Evolutionary conservation across 1,140 invertebrate genomes (phyloP), one percentile per base, ranked within the genome.

Genomic region (Tetranychus urticae): DNA sequence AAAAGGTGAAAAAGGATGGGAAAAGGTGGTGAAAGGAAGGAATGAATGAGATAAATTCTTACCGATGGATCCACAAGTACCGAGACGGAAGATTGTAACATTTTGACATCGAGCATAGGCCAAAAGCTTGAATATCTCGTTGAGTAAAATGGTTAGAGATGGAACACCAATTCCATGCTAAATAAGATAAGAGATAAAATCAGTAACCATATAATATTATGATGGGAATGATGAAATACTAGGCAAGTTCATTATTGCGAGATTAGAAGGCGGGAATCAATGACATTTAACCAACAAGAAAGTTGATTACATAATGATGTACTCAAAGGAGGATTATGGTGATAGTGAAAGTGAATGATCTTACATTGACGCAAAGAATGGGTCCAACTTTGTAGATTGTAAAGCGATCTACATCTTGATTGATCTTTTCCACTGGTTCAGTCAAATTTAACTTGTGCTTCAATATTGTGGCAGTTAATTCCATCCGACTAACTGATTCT

Each of bases 321-420:
- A 12, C 8, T 12, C 23, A 47, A 2, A 47, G 2, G 12, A 47
- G 13, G 12, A 10, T 14, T 3, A 3, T 14, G 2, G 23, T 47
- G 2, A n/a, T 47, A 47, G 14, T 7, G 45, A 14, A 46, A 46
- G 8, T 46, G 46, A 47, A 2, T 47, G 46, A 47, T 12, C 46
- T 47, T 47, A 47, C 46, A 47, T 47, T 47, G 7, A 47, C 46
- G 23, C 46, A 47, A 2, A 93, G 77, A 36, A 93, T 85, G 0
- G 87, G 86, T n/a, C 88, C 88, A 35, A 94, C 86, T 83, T 97
- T 97, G 74, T 86, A 98, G 83, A 97, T 89, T 31, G 85, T 85
- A 73, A 94, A 98, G 66, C 92, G 78, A 71, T 94, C 90, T 10
- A 88, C 90, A 69, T 83, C 86, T 68, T 83, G 82, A 67, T 85